Evolutionary conservation across 2,888 invertebrate species (phyloP), one percentile per base, ranked within the genome.

Genomic region (Andrena praecox): DNA sequence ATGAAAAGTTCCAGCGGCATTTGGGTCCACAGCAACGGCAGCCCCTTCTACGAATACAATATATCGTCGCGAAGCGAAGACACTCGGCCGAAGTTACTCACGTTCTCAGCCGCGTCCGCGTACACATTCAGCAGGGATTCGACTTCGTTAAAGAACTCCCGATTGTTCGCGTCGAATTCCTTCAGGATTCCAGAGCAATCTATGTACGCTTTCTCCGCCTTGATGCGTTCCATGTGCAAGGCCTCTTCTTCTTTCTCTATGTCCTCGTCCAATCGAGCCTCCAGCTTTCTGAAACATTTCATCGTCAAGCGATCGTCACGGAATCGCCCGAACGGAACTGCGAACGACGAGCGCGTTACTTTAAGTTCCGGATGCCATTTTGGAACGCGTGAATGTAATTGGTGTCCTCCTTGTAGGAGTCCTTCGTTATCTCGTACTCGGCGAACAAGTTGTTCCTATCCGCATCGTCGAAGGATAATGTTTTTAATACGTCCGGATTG

Each of bases 1-100:
- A 90, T 85, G 54, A 92, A 93, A 12, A 88, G 78, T 64, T 93
- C 91, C 12, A 93, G 74, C 42, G 93, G 93, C 86, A 93, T 87
- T 85, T 94, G 93, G 1, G 91, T 91, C 93, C 93, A 93, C 2
- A 91, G 75, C n/a, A 91, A 82, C n/a, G 89, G 81, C 7, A 80
- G 56, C 31, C 87, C 90, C 90, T 92, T 92, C 93, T 93, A 66
- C 24, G 77, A 76, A 76, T 68, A 81, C 73, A 29, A 2, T 8
- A 42, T 48, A 60, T 35, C 48, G 0, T 31, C 7, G 12, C 24
- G 7, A 54, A 29, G 8, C 7, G 20, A 10, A 42, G 2, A 35
- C 12, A 10, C n/a, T 56, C 48, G n/a, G 2, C 64, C 7, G 31
- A 48, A 24, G 12, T 63, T 77, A 42, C 70, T 66, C 84, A 93